Evolutionary conservation across 2,797 vertebrate genomes (phyloP), one percentile per base, ranked within the genome.

Genomic region (Acomys russatus): DNA sequence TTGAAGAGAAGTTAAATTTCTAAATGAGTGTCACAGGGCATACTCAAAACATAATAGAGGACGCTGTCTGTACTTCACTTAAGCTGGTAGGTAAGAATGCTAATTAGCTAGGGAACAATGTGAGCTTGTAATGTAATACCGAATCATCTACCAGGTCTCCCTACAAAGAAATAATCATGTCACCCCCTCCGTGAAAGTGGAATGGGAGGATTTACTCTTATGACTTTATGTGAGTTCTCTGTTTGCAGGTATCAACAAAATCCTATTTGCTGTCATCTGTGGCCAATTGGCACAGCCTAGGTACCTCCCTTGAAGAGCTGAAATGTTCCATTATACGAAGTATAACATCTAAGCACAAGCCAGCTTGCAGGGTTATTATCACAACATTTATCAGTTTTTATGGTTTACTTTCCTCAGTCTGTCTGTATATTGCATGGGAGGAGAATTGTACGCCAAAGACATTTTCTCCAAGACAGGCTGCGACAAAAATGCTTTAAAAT

Each of bases 161-260:
- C 38, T 33, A 83, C 25, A 35, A 92, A 97, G n/a, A 79, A 38
- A 85, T 66, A 82, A 63, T 82, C n/a, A 90, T 66, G 1, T 61
- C 49, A 56, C 49, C 17, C n/a, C 12, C 11, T 77, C 6, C 8
- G 70, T 14, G 59, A 17, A 93, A 94, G 73, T 38, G 10, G 71
- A 56, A 77, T 54, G 11, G 17, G 20, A 68, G 33, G 33, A 79
- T 83, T 68, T 61, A 51, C 9, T 33, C 9, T 68, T 85, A 18
- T 20, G 30, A 61, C 9, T 20, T 54, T 61, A 90, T 6, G 54
- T 51, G 78, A 54, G 15, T n/a, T 15, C n/a, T 15, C 0, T 38
- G n/a, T 44, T 59, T 17, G 35, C 56, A 38, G 35, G 63, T 68
- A 63, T 51, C 49, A 88, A 35, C 76, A 17, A 44, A 85, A 68